A percentile compares a stretch with the other conserved stretches of the same genome.
These are phyloP conservation scores for Chaetops frenatus DNA, from an alignment of 2,113 vertebrate genomes.

Conservation along the genomic window DNA sequence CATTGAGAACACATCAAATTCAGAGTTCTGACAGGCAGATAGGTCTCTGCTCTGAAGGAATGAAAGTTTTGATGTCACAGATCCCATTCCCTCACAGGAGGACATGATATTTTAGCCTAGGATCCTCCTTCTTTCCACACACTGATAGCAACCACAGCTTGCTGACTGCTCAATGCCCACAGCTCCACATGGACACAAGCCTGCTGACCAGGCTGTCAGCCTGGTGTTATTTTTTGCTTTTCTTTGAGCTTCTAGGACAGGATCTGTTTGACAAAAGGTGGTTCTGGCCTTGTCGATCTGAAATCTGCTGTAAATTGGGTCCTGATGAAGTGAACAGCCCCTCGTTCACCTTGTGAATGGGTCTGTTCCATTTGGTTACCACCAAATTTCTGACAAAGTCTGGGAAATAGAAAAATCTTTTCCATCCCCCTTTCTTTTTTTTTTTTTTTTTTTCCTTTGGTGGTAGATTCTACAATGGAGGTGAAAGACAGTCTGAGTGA, in stretches of 20 bases:
- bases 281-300: neutral
- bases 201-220: neutral
- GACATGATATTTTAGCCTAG: neutral
- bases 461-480: neutral
- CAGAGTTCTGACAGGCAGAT: neutral
- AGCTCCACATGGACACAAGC: neutral
- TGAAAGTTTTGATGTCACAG: neutral
- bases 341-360: neutral
- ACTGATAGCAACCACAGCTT: neutral
- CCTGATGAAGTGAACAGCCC: rapidly evolving
- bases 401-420: neutral
- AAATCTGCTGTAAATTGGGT: neutral
- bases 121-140: neutral
- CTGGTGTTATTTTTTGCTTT: neutral
- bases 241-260: neutral
- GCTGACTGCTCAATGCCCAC: neutral
- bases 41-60: neutral
- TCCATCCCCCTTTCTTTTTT: neutral
- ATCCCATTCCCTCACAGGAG: neutral
- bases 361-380: neutral
- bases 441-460: neutral
- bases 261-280: neutral
- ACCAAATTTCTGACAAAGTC: neutral
- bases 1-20: constrained; percentile 47
- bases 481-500: neutral